phyloP scores from a whole-genome alignment of 2,888 invertebrate species.

The Endomychus coccineus region DNA sequence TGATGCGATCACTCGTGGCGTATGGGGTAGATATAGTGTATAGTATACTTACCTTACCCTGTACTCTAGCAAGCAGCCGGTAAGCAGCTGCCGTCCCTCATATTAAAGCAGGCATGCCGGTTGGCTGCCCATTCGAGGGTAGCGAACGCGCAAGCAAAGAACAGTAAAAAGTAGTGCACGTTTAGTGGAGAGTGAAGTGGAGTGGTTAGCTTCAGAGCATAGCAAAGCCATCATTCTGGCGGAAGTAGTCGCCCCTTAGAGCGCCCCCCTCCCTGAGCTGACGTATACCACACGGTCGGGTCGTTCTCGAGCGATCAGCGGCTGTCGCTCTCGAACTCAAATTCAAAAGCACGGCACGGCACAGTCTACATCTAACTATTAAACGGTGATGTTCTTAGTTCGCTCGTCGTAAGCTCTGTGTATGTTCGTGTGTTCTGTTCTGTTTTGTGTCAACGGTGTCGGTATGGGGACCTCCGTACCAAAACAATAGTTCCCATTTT shows the following conservation, averaged over 20 bases:
- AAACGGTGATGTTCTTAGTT: too few species aligned
- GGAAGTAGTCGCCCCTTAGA: constrained; percentile 42
- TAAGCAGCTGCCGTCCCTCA: constrained; percentile 37
- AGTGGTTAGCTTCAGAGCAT: constrained; percentile 17
- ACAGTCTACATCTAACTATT: constrained; percentile 37
- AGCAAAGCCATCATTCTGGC: constrained; percentile 26
- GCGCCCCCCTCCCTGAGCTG: constrained; percentile 36
- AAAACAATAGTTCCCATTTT: too few species aligned
- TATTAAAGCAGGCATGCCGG: constrained; percentile 39
- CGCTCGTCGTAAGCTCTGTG: too few species aligned
- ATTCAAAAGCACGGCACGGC: constrained; percentile 14
- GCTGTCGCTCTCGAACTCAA: constrained; percentile 17
- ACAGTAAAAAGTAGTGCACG: constrained; percentile 14
- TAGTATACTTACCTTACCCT: constrained; percentile 24
- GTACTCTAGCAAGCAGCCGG: constrained; percentile 36
- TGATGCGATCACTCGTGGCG: constrained; percentile 14
- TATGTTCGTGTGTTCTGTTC: background rate
- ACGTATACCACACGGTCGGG: constrained; percentile 36
- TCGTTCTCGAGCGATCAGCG: constrained; percentile 24
- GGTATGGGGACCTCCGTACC: too few species aligned
- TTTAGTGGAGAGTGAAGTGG: constrained; percentile 14
- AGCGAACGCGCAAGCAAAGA: constrained; percentile 24
- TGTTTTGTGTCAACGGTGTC: too few species aligned
- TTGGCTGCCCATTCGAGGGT: constrained; percentile 41
- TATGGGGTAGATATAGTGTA: constrained; percentile 15